Evolutionary conservation across 1,140 invertebrate species (phyloP), one percentile per base, ranked within the genome.

Genomic region (Drosophila ohnishii): DNA sequence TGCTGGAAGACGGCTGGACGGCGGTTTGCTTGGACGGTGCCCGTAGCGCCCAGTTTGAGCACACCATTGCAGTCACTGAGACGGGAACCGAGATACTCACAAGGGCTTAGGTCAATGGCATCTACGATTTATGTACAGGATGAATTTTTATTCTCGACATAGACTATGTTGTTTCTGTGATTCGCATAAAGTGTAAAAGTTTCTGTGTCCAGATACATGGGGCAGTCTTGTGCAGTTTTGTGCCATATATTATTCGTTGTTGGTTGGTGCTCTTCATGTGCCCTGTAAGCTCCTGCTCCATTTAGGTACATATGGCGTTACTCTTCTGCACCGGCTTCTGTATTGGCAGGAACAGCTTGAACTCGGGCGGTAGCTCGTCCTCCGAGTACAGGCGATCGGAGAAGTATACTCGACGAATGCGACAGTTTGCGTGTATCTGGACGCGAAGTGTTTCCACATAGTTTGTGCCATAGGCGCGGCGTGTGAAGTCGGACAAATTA

Each of bases 361-460:
- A 99, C 93, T 99, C 99, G 37, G 98, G 97, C 22, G 99, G 99
- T 73, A 99, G 93, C 93, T 99, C 99, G 92, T 99, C 99, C 94
- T 99, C 99, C 2, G 98, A 97, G 93, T 99, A 99, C 9, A 99
- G 92, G 91, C 98, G 94, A 92, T 99, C 99, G 9, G 98, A 99
- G 92, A 99, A 99, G 91, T 99, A 99, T 2, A 99, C 98, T 90
- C 99, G 94, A 85, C 99, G 93, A 80, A 99, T 98, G 89, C 99
- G 94, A 93, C 99, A 99, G 93, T 99, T 99, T 37, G 99, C 99
- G 94, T 99, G 99, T 83, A 99, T 98, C 93, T 99, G 97, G 42
- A 99, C 98, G 80, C 98, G 93, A 34, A 99, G 93, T 11, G 99
- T 99, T 93, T 99, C 99, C 37, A 99, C 97, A 93, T 99, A 99